Base-by-base conservation (phyloP, 1,140 invertebrate genomes). In the Drosophila repleta region DNA sequence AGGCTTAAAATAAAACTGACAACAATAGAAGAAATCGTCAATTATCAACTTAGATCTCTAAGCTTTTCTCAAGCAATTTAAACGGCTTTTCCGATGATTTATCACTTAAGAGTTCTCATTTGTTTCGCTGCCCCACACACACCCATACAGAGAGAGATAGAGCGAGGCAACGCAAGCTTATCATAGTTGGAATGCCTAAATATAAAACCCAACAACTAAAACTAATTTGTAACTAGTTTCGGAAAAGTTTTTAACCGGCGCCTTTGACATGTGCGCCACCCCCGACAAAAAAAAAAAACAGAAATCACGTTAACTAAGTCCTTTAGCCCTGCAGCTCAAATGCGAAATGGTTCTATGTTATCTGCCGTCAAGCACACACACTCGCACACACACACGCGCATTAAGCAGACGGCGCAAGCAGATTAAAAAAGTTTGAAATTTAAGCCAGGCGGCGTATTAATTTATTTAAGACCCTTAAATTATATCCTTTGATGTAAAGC, bases 381-480 rank as follows among this genome's bases (percentile, higher is more conserved):
- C 57, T 43, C 58, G 58, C 69, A 56, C 52, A 43, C 60, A 13
- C 76, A 56, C 46, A 57, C 75, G 70, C 49, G 51, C 62, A 66
- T 37, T 24, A 21, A 56, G n/a, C 20, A 43, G 48, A 43, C 18
- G 57, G 51, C 73, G 67, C 74, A 78, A 79, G 78, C 75, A 88
- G 82, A 87, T 87, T 87, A 88, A 87, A 87, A 87, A 87, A 87
- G 82, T 87, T 87, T 88, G 46, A 79, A 75, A 83, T 88, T 85
- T 88, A 87, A 87, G 67, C 68, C 79, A 46, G 48, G 58, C 79
- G 62, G 58, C 71, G 79, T 79, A 88, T 88, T 87, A 82, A 87
- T 87, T 87, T 87, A 87, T 87, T 88, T 87, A 87, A 87, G 78
- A 82, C 82, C 82, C 83, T 76, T 83, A 82, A 88, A 88, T 88